phyloP scores from a whole-genome alignment of 2,888 invertebrate genomes.

The Steinernema carpocapsae region DNA sequence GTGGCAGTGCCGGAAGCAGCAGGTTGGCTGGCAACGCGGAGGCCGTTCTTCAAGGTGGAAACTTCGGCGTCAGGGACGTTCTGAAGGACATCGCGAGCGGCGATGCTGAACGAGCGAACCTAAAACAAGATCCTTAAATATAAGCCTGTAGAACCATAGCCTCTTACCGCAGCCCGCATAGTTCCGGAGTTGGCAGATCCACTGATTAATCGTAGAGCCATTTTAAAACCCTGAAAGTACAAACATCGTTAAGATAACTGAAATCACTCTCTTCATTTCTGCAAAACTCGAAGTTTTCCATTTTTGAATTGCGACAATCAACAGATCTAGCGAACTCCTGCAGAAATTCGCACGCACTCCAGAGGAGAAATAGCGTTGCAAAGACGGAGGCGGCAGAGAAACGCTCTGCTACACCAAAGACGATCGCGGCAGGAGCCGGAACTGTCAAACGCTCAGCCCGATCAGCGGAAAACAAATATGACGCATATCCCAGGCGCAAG shows the following conservation, averaged over 20 bases:
- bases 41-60: conserved; percentile 76
- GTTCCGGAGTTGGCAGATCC: conserved; percentile 21
- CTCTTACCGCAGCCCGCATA: background rate
- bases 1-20: conserved; percentile 3
- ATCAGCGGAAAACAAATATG: too few relatives aligned
- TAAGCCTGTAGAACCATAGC: background rate
- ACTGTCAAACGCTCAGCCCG: background rate
- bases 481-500: too few relatives aligned
- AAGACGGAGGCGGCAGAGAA: background rate
- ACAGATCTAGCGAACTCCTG: background rate
- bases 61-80: conserved; percentile 48
- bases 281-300: background rate
- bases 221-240: background rate
- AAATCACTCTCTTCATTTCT: background rate
- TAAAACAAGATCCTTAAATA: background rate
- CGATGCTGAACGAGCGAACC: background rate
- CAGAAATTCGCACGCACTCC: background rate
- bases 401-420: background rate
- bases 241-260: background rate
- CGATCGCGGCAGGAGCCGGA: background rate
- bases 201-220: conserved; percentile 23
- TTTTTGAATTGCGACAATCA: background rate
- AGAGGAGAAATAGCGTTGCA: background rate
- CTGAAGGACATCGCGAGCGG: conserved; percentile 35
- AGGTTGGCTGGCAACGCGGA: conserved; percentile 84